These are phyloP conservation scores for Irena cyanogastra DNA, from an alignment of 2,113 vertebrate species.

Conservation along the genomic window DNA sequence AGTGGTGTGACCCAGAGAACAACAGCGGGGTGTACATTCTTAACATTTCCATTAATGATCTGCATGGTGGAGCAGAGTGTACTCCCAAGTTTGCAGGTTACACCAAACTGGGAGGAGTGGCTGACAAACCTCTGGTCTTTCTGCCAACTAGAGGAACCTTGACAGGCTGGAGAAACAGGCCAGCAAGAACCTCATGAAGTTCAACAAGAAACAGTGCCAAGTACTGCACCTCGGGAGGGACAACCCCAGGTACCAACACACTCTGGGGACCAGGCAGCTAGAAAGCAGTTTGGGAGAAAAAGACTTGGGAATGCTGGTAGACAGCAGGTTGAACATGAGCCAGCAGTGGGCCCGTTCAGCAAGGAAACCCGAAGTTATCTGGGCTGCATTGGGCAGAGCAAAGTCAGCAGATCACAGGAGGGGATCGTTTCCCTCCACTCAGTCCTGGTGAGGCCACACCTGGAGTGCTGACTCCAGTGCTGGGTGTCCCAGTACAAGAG, in stretches of 20 bases:
- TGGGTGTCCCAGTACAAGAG: no score
- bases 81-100: not conserved
- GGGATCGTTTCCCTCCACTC: not conserved
- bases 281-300: not conserved
- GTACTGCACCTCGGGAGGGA: not conserved
- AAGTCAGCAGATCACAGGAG: not conserved
- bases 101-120: not conserved
- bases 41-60: not conserved
- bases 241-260: not conserved
- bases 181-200: not conserved
- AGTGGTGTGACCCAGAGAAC: not conserved
- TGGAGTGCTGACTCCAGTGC: not conserved
- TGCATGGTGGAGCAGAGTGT: not conserved
- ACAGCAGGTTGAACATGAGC: not conserved
- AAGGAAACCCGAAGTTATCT: not conserved
- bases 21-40: rapidly evolving
- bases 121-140: not conserved
- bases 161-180: not conserved
- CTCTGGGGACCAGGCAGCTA: not conserved
- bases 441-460: not conserved
- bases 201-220: not conserved
- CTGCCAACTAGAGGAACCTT: not conserved
- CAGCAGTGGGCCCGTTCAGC: not conserved
- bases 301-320: not conserved
- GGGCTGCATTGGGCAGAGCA: not conserved